Conservation (phyloP, 1,140 invertebrate species). For the Subanguina moxae region DNA sequence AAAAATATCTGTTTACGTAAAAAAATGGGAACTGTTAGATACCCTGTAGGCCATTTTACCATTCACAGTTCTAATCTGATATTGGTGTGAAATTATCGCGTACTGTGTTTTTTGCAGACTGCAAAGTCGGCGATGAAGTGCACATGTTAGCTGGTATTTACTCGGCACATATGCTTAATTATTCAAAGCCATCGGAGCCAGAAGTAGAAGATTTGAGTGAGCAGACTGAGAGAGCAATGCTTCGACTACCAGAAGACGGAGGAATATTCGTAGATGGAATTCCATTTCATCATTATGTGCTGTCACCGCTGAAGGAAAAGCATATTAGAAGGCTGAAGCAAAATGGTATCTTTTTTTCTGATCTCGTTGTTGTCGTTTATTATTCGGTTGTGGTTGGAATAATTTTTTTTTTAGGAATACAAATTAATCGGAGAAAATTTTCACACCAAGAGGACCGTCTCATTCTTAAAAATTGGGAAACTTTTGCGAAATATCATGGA, state of each 20-base stretch:
- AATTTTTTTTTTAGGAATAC: constrained; percentile 19
- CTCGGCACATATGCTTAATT: constrained; percentile 21
- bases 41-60: too few species aligned
- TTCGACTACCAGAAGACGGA: constrained; percentile 23
- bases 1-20: too few species aligned
- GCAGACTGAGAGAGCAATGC: constrained; percentile 8
- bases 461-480: constrained; percentile 26
- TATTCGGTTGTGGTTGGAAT: neutral
- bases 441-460: constrained; percentile 13
- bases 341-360: constrained; percentile 25
- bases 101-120: constrained; percentile 6
- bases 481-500: constrained; percentile 16
- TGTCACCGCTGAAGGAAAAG: constrained; percentile 15
- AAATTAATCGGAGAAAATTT: constrained; percentile 18
- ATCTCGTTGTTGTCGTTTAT: too few species aligned
- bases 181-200: constrained; percentile 9
- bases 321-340: constrained; percentile 16
- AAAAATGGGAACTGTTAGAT: too few species aligned
- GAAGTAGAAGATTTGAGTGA: constrained; percentile 6
- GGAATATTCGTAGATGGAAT: constrained; percentile 34
- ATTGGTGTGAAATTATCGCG: too few species aligned
- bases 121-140: constrained; percentile 9
- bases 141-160: constrained; percentile 13
- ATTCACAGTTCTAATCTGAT: too few species aligned
- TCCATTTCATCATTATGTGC: constrained; percentile 26